These are phyloP conservation scores for Eucriotettix oculatus DNA, from an alignment of 2,888 invertebrate species.

Conservation along the genomic window DNA sequence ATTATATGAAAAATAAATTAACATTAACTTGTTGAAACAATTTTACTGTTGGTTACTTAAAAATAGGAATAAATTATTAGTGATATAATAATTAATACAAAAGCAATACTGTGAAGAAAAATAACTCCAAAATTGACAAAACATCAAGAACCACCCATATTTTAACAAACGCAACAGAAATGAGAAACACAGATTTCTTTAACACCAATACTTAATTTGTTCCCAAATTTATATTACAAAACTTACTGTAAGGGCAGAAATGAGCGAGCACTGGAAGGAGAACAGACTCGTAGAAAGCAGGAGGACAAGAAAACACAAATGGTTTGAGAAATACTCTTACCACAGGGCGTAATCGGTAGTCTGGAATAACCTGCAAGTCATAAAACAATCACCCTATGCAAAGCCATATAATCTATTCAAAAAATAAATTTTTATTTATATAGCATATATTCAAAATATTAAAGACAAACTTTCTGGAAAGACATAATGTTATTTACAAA, in stretches of 20 bases:
- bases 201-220: background rate
- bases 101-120: too few species aligned
- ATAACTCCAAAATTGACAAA: too few species aligned
- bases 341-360: constrained; percentile 67
- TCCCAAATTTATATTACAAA: background rate
- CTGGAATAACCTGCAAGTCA: constrained; percentile 49
- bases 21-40: too few species aligned
- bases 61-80: too few species aligned
- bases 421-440: background rate
- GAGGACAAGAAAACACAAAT: constrained; percentile 72
- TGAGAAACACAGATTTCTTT: background rate
- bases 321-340: constrained; percentile 74
- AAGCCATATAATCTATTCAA: too few species aligned
- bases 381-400: background rate
- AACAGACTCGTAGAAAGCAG: constrained; percentile 57
- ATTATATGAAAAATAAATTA: constrained; percentile 5
- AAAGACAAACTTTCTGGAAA: too few species aligned
- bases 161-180: background rate
- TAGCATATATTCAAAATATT: too few species aligned
- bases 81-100: background rate
- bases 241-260: constrained; percentile 62
- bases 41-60: too few species aligned
- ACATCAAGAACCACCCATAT: background rate
- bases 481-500: too few species aligned
- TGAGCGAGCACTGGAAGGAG: constrained; percentile 64